Percentiles rank a stretch among this genome's conserved stretches.
phyloP scores from a whole-genome alignment of 2,888 invertebrate genomes.

The Parnassius smintheus region DNA sequence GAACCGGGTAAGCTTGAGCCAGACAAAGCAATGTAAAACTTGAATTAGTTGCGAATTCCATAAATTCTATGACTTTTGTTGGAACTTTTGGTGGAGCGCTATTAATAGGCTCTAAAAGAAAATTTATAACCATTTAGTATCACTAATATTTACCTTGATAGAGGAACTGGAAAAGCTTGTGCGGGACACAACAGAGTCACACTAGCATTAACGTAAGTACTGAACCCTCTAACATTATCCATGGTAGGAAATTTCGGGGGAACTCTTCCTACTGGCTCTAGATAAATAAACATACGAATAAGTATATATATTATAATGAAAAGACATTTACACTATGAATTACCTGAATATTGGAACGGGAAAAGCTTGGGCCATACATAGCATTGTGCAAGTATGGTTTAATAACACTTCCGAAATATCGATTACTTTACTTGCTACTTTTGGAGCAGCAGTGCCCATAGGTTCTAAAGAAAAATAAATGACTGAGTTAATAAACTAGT shows the following conservation, averaged over 20 bases:
- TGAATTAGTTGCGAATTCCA: constrained; percentile 64
- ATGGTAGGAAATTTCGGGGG: constrained; percentile 87
- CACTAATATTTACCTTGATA: constrained; percentile 80
- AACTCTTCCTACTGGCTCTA: constrained; percentile 82
- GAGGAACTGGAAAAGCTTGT: constrained; percentile 84
- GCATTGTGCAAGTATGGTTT: constrained; percentile 67
- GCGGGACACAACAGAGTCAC: constrained; percentile 85
- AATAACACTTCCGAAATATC: constrained; percentile 64
- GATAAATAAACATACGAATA: constrained; percentile 5
- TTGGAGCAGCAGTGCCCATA: constrained; percentile 85
- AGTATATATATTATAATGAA: constrained; percentile 31
- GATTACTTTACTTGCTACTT: constrained; percentile 81
- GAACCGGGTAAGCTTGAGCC: constrained; percentile 86
- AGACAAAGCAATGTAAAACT: constrained; percentile 85
- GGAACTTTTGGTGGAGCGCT: constrained; percentile 86
- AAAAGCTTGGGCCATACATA: constrained; percentile 84
- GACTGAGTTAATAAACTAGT: constrained; percentile 25
- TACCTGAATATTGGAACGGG: constrained; percentile 87
- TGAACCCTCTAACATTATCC: constrained; percentile 83
- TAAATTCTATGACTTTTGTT: constrained; percentile 73
- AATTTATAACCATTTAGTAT: constrained; percentile 35
- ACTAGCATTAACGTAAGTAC: constrained; percentile 74
- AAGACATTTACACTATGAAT: constrained; percentile 31
- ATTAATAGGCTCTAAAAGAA: constrained; percentile 85
- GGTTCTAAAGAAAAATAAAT: constrained; percentile 79